Evolutionary conservation across 2,113 vertebrate genomes (phyloP), one percentile per base, ranked within the genome.

Genomic region (Hystrix cristata): DNA sequence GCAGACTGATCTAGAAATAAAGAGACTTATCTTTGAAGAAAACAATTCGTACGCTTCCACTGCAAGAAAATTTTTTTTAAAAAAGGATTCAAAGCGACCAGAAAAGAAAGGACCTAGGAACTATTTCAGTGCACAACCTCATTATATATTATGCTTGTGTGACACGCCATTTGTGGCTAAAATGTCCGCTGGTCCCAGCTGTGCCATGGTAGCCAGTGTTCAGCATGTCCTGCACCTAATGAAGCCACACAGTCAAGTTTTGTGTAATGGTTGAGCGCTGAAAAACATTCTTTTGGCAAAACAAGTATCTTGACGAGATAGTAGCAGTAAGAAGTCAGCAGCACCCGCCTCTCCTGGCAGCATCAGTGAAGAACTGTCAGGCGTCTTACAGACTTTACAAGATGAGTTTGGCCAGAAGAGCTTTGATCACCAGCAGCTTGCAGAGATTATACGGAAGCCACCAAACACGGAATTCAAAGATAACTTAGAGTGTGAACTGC

Each of bases 401-500:
- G 6, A 67, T 34, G 31, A 34, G 14, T n/a, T 34, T n/a, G 99
- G 98, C 81, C 99, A 99, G 94, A 99, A 99, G 99, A 99, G 99
- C 98, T 98, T 99, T 93, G 99, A 99, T 95, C 99, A 99, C 95
- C 99, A 99, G 78, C 99, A 99, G 95, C 97, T 99, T 96, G 98
- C 98, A 78, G 99, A 98, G 96, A 99, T 99, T 89, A 97, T 99
- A 84, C 98, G 99, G 82, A 98, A 98, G 82, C n/a, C 65, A 67
- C 31, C 64, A 67, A n/a, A 34, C 31, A 34, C 31, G 34, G 65
- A 67, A 5, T 29, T 99, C 79, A 99, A 98, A 90, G 98, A 98
- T 65, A 99, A 99, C 29, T 98, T 99, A 93, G 99, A 99, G 94
- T 98, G 93, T 43, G 99, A 99, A 59, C 98, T 99, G 78, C 99